Evolutionary conservation across 2,113 vertebrate genomes (phyloP), one percentile per base, ranked within the genome.

Genomic region (Probosciger aterrimus): DNA sequence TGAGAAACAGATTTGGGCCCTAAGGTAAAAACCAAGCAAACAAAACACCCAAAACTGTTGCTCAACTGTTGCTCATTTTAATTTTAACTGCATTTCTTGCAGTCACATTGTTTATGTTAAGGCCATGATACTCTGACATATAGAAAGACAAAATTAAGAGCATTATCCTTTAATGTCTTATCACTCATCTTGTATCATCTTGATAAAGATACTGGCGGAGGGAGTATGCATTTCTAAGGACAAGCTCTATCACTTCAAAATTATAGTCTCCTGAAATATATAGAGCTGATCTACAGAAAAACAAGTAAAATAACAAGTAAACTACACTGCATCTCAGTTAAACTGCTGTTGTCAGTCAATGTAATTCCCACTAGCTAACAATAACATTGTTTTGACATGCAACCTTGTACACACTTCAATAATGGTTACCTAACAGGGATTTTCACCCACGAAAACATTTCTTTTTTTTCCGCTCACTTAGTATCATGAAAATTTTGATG

Each of bases 21-120:
- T 4, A 2, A 18, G 10, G 3, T 12, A 2, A 0, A 3, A 33
- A 1, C 2, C 57, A 59, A 59, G 33, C 9, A 35, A 59, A 59
- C 20, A 59, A 18, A 52, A 7, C 18, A 8, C 2, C 39, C 23
- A 27, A 0, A 23, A 6, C 15, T 43, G 23, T 1, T 49, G 7
- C 59, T 76, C 11, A 22, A 4, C 12, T 39, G 18, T 1, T 57
- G 8, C 49, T 77, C 14, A 0, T 33, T 76, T 57, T 37, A 30
- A 3, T 33, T 33, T 25, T 25, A n/a, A 1, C 41, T 28, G 18
- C 3, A 24, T 49, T 39, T 37, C 47, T 23, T 8, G 1, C 11
- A 10, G 39, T 18, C 5, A 8, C 23, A 2, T 5, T 24, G 2
- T 9, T 44, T 63, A 10, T n/a, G n/a, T 33, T 65, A 44, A n/a